Conservation (phyloP, 2,113 vertebrate species). For the Eonycteris spelaea region DNA sequence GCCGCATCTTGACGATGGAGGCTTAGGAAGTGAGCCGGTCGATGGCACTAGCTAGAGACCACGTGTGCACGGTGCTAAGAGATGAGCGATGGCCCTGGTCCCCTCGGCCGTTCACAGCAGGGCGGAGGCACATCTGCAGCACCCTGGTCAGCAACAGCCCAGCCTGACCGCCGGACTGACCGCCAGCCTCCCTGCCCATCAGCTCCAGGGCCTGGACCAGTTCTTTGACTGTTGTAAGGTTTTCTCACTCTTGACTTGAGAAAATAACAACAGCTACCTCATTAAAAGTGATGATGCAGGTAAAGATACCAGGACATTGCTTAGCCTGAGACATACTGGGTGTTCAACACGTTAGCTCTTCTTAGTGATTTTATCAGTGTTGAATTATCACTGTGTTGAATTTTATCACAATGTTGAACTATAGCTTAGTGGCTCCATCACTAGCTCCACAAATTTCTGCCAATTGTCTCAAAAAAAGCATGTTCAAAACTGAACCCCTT, state of each 20-base stretch:
- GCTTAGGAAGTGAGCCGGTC: background rate
- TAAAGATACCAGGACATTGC: background rate
- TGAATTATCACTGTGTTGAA: background rate
- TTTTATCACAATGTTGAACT: background rate
- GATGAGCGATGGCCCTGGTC: rapidly evolving
- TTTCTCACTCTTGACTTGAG: background rate
- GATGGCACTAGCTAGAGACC: background rate
- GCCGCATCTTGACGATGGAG: background rate
- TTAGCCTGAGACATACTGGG: background rate
- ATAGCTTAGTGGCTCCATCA: background rate
- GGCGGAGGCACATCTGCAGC: background rate
- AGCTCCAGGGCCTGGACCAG: background rate
- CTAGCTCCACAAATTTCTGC: background rate
- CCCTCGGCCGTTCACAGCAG: too few relatives aligned
- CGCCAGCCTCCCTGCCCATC: background rate
- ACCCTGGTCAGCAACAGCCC: background rate
- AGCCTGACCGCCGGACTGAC: background rate
- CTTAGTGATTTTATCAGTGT: background rate
- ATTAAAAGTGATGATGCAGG: background rate
- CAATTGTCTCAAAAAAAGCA: background rate
- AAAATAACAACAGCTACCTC: background rate
- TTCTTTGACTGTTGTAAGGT: background rate
- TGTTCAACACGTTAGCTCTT: background rate
- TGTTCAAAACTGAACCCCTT: background rate
- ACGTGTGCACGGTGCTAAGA: too few relatives aligned